Evolutionary conservation across 2,797 vertebrate species (phyloP).

Genomic region (Tiaroga cobitis): DNA sequence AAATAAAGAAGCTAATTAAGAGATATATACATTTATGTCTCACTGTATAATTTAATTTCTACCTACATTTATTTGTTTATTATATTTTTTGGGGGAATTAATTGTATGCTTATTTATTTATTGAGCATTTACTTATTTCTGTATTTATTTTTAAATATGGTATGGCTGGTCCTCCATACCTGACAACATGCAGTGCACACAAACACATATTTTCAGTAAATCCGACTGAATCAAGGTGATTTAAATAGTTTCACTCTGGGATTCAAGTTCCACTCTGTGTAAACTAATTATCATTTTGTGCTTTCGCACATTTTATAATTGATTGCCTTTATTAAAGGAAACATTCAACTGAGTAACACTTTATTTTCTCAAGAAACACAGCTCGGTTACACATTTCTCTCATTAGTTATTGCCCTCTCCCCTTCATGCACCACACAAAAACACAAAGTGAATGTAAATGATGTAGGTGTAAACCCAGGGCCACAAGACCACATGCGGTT

Average conservation of each 20-base stretch:
- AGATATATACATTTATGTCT: no score
- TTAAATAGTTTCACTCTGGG: neutral
- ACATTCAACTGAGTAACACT: neutral
- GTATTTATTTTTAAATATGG: no score
- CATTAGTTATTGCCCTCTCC: neutral
- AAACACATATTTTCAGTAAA: neutral
- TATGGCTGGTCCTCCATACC: no score
- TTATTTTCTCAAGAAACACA: neutral
- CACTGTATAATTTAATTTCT: no score
- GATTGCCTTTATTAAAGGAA: neutral
- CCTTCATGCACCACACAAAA: neutral
- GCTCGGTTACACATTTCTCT: neutral
- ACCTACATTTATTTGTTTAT: no score
- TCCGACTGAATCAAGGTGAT: neutral
- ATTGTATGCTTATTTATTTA: no score
- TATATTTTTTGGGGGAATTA: no score
- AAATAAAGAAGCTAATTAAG: no score
- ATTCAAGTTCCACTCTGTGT: neutral
- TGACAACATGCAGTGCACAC: no score
- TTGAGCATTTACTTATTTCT: no score
- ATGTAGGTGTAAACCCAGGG: slow-evolving; percentile 7
- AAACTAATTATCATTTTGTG: neutral
- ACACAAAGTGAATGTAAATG: slow-evolving; percentile 12
- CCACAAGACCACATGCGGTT: neutral
- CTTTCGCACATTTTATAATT: neutral